Evolutionary conservation across 1,140 invertebrate genomes (phyloP).

Genomic region (Hypsibius dujardini): DNA sequence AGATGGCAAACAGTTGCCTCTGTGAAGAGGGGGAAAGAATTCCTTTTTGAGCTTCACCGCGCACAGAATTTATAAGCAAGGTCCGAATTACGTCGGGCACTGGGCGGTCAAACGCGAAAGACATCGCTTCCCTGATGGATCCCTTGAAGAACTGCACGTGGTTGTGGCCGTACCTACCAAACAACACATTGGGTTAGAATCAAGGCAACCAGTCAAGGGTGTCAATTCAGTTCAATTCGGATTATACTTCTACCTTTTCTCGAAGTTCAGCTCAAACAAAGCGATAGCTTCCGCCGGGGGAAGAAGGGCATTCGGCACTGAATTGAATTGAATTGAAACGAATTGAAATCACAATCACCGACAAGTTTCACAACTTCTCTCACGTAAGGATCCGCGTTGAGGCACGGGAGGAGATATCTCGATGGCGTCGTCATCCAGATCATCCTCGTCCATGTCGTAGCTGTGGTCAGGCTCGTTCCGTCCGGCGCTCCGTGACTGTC

Average conservation of each 20-base stretch:
- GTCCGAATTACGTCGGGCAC: not conserved
- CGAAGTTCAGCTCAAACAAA: not conserved
- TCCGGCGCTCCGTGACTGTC: no score
- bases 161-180: not conserved
- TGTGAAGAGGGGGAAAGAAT: not conserved
- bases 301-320: not conserved
- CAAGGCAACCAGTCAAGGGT: no score
- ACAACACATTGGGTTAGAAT: no score
- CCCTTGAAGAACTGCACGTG: not conserved
- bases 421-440: not conserved
- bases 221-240: no score
- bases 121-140: not conserved
- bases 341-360: no score
- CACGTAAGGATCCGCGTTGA: slow-evolving; percentile 6
- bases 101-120: slow-evolving; percentile 6
- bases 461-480: no score
- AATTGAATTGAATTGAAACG: not conserved
- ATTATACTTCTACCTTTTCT: not conserved
- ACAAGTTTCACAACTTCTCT: no score
- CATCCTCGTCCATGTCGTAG: not conserved
- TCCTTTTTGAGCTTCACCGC: not conserved
- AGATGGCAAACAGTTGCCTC: slow-evolving; percentile 1
- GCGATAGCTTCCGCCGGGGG: not conserved
- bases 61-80: not conserved
- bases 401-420: not conserved